Evolutionary conservation across 2,113 vertebrate species (phyloP).

Genomic region (Axis porcinus): DNA sequence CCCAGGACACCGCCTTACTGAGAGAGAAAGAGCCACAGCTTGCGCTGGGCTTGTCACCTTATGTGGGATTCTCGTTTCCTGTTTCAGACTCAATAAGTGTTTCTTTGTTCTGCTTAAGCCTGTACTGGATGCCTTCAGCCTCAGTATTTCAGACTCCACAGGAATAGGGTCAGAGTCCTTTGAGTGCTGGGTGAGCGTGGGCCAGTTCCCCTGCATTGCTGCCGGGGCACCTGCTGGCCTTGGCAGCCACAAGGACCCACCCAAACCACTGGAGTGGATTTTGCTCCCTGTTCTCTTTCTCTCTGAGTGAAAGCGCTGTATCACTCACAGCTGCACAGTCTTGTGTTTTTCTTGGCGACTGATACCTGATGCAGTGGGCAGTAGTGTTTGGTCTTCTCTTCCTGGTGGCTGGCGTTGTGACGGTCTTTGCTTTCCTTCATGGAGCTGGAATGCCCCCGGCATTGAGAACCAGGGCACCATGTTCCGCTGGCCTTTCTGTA

Average conservation of each 20-base stretch:
- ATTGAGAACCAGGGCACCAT: neutral
- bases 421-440: neutral
- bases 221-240: neutral
- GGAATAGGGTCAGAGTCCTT: neutral
- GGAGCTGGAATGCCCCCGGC: neutral
- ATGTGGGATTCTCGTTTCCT: neutral
- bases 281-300: neutral
- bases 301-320: neutral
- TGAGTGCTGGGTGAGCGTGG: rapidly evolving
- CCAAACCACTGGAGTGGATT: neutral
- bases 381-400: neutral
- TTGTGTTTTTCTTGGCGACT: neutral
- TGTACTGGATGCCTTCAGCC: no score
- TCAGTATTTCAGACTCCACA: neutral
- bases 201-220: neutral
- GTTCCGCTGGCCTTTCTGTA: neutral
- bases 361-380: neutral
- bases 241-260: rapidly evolving
- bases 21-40: neutral
- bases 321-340: neutral
- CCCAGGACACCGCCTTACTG: neutral
- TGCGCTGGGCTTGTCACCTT: no score
- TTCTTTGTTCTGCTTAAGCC: neutral
- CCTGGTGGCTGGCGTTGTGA: neutral
- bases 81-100: neutral